Conservation (phyloP, 2,113 vertebrate genomes). For the Hyla sarda region DNA sequence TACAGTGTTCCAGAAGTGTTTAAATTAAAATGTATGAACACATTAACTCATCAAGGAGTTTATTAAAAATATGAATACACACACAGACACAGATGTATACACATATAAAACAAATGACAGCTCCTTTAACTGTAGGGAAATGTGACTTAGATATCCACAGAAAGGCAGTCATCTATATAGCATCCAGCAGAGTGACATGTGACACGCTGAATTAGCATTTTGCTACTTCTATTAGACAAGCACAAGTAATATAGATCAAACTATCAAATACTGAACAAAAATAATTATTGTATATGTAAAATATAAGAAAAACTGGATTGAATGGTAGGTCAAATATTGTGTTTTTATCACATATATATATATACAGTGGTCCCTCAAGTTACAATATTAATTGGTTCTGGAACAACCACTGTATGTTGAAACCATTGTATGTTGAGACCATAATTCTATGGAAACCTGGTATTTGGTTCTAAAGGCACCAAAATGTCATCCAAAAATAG, state of each 20-base stretch:
- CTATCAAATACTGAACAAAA: not conserved
- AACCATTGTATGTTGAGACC: no score
- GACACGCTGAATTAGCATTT: constrained; percentile 11
- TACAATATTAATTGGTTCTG: no score
- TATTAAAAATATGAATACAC: constrained; percentile 30
- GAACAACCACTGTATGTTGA: no score
- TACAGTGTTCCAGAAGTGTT: constrained; percentile 67
- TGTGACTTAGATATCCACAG: not conserved
- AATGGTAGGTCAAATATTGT: not conserved
- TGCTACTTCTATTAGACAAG: not conserved
- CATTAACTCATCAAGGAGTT: constrained; percentile 56
- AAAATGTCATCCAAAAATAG: no score
- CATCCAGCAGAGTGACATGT: no score
- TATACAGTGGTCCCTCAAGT: no score
- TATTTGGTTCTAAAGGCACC: no score
- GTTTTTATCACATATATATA: no score
- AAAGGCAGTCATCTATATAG: not conserved
- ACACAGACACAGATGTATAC: constrained; percentile 16
- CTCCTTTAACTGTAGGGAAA: not conserved
- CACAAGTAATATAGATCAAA: not conserved
- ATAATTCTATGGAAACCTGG: no score
- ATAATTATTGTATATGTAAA: not conserved
- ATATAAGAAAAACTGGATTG: not conserved
- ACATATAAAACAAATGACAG: constrained; percentile 1
- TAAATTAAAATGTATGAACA: constrained; percentile 69